phyloP scores from a whole-genome alignment of 2,113 vertebrate genomes.

The Zosterops pallidus region DNA sequence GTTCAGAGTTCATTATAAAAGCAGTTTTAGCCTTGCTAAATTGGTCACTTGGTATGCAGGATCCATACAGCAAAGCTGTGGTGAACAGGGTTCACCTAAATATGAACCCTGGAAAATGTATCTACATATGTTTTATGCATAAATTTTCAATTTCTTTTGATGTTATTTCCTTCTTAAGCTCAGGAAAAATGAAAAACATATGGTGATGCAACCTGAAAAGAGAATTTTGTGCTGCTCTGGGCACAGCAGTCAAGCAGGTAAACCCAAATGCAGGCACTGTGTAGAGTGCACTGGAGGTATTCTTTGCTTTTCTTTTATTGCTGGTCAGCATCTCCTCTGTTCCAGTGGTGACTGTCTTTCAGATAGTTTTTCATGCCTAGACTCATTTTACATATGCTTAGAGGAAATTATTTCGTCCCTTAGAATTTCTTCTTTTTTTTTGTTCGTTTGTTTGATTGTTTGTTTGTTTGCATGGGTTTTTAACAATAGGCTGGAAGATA shows the following conservation, averaged over 20 bases:
- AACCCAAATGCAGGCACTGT: background rate
- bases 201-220: background rate
- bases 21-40: background rate
- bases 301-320: background rate
- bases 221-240: background rate
- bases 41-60: background rate
- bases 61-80: background rate
- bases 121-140: rapidly evolving
- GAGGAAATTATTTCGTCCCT: background rate
- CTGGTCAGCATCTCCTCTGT: background rate
- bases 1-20: background rate
- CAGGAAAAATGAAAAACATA: background rate
- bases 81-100: background rate
- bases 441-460: background rate
- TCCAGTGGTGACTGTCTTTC: background rate
- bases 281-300: background rate
- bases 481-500: background rate
- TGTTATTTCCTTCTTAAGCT: background rate
- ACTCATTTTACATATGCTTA: background rate
- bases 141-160: background rate
- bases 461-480: background rate
- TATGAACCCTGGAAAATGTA: background rate
- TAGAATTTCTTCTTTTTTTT: background rate
- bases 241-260: background rate
- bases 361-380: background rate